Base-by-base conservation (phyloP, 2,113 vertebrate genomes). In the Forbesichthys agassizii region DNA sequence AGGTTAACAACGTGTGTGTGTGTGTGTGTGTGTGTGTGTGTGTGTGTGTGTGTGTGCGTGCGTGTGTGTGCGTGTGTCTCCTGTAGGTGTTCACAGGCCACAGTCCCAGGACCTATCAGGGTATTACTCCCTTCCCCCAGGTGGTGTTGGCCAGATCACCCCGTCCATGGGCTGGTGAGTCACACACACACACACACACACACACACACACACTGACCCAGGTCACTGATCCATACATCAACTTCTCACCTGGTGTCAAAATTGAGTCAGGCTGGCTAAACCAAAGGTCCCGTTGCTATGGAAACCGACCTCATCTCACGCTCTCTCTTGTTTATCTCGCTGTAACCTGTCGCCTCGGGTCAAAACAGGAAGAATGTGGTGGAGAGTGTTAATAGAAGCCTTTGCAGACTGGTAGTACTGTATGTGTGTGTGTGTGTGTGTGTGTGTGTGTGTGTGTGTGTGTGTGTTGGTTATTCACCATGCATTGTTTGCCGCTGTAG, bases 141-240 rank as follows among this genome's bases (percentile, higher is more conserved):
- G 95, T 46, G 94, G 94, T 51, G 95, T 98, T 3, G 92, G 96
- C 60, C 98, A 98, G 91, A 97, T 99, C 83, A 90, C 95, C 11
- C 95, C 97, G 63, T 94, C 98, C 61, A 95, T 99, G 95, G 95
- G 96, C 86, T 99, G 98, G 98, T 99, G 92, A 98, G 96, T 96
- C 80, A 5, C 69, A 2, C 63, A 4, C 49, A 42, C 73, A 46
- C 48, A 55, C 65, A 49, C 63, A 42, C 68, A 65, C 58, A 65
- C 58, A 59, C 53, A 64, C 64, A 60, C 63, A 59, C n/a, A 66
- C 55, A 47, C 1, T 75, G 77, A 76, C 79, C 71, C 2, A 4
- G 75, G 75, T 66, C 62, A 68, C 8, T 16, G 51, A 55, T 57
- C 5, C 65, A 84, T 71, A 73, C 51, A 80, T 88, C 82, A 86